Evolutionary conservation across 1,140 invertebrate genomes (phyloP).

Genomic region (Megalopta genalis): DNA sequence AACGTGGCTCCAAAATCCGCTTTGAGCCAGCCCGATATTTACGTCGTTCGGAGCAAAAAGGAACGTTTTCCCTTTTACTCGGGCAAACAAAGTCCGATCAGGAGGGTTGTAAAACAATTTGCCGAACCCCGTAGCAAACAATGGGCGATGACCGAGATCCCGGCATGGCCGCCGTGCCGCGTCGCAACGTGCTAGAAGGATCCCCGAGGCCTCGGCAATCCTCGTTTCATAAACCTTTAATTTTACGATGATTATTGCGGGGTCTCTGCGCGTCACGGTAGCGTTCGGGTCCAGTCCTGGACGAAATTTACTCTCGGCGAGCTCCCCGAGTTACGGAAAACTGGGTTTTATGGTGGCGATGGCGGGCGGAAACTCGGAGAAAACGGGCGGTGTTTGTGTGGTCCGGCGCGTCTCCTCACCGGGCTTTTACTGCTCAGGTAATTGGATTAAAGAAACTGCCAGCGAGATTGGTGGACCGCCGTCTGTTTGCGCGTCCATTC

Average conservation of each 20-base stretch:
- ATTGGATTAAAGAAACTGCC: conserved; percentile 32
- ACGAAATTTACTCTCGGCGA: not conserved
- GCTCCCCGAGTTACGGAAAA: conserved; percentile 44
- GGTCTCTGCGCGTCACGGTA: no score
- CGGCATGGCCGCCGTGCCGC: not conserved
- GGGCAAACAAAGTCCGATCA: conserved; percentile 10
- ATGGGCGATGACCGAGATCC: conserved; percentile 67
- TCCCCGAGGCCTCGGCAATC: not conserved
- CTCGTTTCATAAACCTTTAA: conserved; percentile 52
- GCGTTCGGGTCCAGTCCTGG: not conserved
- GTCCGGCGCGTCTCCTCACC: not conserved
- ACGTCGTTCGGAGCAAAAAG: not conserved
- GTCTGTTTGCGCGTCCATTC: conserved; percentile 15
- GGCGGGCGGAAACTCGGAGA: not conserved
- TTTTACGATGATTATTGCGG: conserved; percentile 65
- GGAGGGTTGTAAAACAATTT: conserved; percentile 68
- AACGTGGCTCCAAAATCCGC: conserved; percentile 3
- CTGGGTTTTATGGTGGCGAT: conserved; percentile 41
- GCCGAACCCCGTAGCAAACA: conserved; percentile 63
- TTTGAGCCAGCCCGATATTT: not conserved
- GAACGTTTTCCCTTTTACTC: conserved; percentile 23
- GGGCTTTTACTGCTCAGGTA: conserved; percentile 24
- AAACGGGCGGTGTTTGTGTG: not conserved
- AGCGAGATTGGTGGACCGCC: no score
- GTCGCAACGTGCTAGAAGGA: not conserved